Evolutionary conservation across 1,140 invertebrate species (phyloP).

Genomic region (Procambarus clarkii): DNA sequence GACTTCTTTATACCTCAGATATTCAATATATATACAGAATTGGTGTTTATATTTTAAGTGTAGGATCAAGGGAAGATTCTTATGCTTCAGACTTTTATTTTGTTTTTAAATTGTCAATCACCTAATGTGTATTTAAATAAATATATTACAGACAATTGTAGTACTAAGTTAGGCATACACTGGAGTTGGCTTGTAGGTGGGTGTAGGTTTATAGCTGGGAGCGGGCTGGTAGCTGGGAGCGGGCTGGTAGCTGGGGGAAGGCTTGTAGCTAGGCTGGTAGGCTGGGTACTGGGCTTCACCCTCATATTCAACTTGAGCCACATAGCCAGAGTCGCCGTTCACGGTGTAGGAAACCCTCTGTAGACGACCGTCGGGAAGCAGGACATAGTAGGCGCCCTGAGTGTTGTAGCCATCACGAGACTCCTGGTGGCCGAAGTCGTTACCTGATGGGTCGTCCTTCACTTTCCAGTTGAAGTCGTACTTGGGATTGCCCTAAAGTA

Average conservation of each 20-base stretch:
- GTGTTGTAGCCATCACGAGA: constrained; percentile 86
- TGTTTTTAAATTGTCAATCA: too few species aligned
- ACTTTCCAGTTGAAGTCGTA: constrained; percentile 91
- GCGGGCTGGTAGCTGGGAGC: background rate
- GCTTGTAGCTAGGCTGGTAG: background rate
- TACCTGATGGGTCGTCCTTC: constrained; percentile 84
- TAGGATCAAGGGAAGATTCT: too few species aligned
- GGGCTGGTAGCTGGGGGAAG: background rate
- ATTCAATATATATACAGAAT: too few species aligned
- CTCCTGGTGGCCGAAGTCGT: constrained; percentile 88
- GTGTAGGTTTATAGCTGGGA: background rate
- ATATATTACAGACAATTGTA: too few species aligned
- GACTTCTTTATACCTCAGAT: too few species aligned
- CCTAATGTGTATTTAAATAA: too few species aligned
- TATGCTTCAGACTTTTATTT: too few species aligned
- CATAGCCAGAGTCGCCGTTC: constrained; percentile 77
- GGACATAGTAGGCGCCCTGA: constrained; percentile 88
- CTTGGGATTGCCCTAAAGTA: constrained; percentile 77
- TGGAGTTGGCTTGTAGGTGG: too few species aligned
- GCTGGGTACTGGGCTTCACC: constrained; percentile 41
- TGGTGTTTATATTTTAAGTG: too few species aligned
- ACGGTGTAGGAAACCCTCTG: constrained; percentile 82
- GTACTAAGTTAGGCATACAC: too few species aligned
- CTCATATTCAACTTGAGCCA: constrained; percentile 72
- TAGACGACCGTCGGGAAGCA: constrained; percentile 83